Percentiles rank a stretch among this genome's conserved stretches.
Conservation (phyloP, 1,140 invertebrate genomes). For the Pseudomyrmex concolor region DNA sequence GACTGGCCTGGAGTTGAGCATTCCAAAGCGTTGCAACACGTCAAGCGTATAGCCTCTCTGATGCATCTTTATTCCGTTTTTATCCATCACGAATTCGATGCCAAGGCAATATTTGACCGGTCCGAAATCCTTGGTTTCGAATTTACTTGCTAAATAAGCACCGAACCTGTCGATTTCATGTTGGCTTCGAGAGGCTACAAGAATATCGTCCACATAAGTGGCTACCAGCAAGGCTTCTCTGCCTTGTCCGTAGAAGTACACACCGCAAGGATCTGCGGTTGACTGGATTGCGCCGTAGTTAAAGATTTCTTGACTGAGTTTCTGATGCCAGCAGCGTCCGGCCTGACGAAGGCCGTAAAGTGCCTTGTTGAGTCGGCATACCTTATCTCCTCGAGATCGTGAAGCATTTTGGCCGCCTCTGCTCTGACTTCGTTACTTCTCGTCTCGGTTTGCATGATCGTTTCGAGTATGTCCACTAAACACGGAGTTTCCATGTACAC, state of each 20-base stretch:
- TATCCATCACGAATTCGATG: neutral
- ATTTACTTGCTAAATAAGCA: neutral
- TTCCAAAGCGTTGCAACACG: slow-evolving; percentile 18
- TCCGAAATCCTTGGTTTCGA: slow-evolving; percentile 1
- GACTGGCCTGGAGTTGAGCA: slow-evolving; percentile 19
- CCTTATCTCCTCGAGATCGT: neutral
- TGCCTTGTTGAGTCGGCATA: neutral
- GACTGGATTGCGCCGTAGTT: neutral
- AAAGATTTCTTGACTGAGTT: neutral
- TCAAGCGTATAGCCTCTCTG: slow-evolving; percentile 11
- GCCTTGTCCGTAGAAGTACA: neutral
- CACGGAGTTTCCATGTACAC: slow-evolving; percentile 23
- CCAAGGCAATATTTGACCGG: slow-evolving; percentile 1
- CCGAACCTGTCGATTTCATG: neutral
- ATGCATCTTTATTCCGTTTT: neutral
- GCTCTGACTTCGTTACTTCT: neutral
- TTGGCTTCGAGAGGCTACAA: neutral
- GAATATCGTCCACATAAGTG: slow-evolving; percentile 22
- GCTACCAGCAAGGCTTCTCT: slow-evolving; percentile 13
- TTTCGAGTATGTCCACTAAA: neutral
- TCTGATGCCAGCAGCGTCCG: slow-evolving; percentile 21
- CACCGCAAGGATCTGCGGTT: neutral
- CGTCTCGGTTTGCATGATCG: neutral
- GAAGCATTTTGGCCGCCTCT: neutral
- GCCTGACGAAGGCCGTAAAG: slow-evolving; percentile 38